These are phyloP conservation scores for Ophion costatus DNA, from an alignment of 2,888 invertebrate species.

Conservation along the genomic window DNA sequence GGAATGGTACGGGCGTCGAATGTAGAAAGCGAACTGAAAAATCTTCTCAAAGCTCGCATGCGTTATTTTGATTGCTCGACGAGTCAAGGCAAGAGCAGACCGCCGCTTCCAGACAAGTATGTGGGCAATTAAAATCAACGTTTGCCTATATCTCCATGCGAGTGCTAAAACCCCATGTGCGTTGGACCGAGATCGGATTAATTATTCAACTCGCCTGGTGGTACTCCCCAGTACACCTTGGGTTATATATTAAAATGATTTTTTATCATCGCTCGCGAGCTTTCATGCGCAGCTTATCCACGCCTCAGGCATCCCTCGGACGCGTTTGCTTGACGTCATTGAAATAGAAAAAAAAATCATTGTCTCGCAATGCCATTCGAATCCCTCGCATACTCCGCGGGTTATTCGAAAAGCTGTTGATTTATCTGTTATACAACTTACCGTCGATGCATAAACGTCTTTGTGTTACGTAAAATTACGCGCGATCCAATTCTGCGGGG, in stretches of 20 bases:
- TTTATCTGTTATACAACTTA: slow-evolving; percentile 21
- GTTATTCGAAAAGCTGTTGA: slow-evolving; percentile 2
- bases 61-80: not conserved
- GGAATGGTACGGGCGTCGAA: too few species aligned
- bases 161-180: slow-evolving; percentile 21
- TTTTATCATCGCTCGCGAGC: not conserved
- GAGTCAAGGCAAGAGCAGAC: not conserved
- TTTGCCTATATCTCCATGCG: not conserved
- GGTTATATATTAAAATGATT: not conserved
- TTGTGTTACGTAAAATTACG: not conserved
- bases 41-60: not conserved
- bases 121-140: slow-evolving; percentile 47
- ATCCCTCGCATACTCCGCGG: not conserved
- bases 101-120: not conserved
- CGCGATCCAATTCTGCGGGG: not conserved
- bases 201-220: slow-evolving; percentile 18
- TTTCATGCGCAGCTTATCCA: slow-evolving; percentile 22
- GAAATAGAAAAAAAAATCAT: slow-evolving; percentile 24
- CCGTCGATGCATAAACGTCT: not conserved
- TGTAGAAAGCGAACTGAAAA: not conserved
- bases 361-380: slow-evolving; percentile 5
- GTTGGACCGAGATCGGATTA: slow-evolving; percentile 14
- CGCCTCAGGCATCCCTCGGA: slow-evolving; percentile 6
- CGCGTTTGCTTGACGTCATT: slow-evolving; percentile 25
- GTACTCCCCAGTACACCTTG: not conserved